Evolutionary conservation across 2,113 vertebrate genomes (phyloP).

Genomic region (Falcunculus frontatus): DNA sequence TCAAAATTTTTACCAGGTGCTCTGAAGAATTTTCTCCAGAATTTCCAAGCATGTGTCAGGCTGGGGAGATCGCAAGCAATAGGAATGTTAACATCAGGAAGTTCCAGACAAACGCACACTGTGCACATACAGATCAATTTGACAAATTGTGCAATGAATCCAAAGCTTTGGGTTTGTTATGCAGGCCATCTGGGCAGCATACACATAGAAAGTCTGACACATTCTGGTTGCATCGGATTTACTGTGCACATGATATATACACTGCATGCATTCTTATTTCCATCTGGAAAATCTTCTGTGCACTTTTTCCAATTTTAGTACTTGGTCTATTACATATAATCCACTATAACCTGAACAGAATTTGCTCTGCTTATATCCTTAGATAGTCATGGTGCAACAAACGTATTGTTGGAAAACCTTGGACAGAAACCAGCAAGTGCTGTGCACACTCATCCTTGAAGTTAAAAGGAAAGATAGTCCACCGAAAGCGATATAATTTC

Average conservation of each 20-base stretch:
- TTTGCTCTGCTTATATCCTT: not conserved
- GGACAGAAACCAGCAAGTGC: not conserved
- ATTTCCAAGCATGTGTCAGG: slow-evolving; percentile 39
- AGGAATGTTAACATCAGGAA: slow-evolving; percentile 38
- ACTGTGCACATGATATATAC: not conserved
- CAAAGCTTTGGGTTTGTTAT: slow-evolving; percentile 53
- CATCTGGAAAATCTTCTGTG: slow-evolving; percentile 58
- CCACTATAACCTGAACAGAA: not conserved
- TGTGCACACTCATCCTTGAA: not conserved
- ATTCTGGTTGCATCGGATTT: slow-evolving; percentile 42
- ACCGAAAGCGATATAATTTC: not conserved
- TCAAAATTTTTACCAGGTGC: not conserved
- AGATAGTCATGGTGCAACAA: not conserved
- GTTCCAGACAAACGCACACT: slow-evolving; percentile 35
- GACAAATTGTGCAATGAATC: slow-evolving; percentile 33
- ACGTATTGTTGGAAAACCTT: not conserved
- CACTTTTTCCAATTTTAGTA: slow-evolving; percentile 21
- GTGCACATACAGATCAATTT: slow-evolving; percentile 32
- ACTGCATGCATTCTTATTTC: slow-evolving; percentile 36
- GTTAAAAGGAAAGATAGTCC: not conserved
- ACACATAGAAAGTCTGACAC: slow-evolving; percentile 56
- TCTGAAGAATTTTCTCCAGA: not conserved
- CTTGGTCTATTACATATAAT: not conserved
- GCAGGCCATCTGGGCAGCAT: slow-evolving; percentile 63
- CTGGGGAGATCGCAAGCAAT: not conserved